Conservation (phyloP, 2,797 vertebrate species). For the Pseudopleuronectes americanus region DNA sequence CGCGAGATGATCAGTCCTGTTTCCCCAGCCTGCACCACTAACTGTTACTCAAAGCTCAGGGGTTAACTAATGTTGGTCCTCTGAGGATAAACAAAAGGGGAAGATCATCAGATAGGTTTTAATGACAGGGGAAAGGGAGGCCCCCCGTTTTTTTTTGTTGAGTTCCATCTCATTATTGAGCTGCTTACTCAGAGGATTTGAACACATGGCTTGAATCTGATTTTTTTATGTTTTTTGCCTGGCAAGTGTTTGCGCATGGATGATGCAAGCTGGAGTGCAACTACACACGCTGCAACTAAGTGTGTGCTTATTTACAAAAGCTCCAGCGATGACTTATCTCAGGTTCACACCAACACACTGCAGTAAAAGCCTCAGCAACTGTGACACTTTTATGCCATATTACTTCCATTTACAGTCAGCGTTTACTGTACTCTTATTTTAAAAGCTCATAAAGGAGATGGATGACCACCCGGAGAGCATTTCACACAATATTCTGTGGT, state of each 20-base stretch:
- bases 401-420: slow-evolving; percentile 66
- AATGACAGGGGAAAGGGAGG: slow-evolving; percentile 20
- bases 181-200: slow-evolving; percentile 51
- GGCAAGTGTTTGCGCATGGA: slow-evolving; percentile 51
- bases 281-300: slow-evolving; percentile 21
- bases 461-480: slow-evolving; percentile 45
- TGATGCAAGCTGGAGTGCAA: slow-evolving; percentile 51
- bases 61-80: slow-evolving; percentile 81
- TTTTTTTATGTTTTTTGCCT: slow-evolving; percentile 12
- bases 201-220: slow-evolving; percentile 62
- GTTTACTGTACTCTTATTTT: slow-evolving; percentile 62
- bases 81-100: slow-evolving; percentile 73
- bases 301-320: slow-evolving; percentile 56
- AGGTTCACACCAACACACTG: slow-evolving; percentile 48
- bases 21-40: slow-evolving; percentile 44
- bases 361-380: slow-evolving; percentile 59
- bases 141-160: background rate
- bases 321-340: slow-evolving; percentile 50
- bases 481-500: slow-evolving; percentile 43
- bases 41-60: slow-evolving; percentile 70
- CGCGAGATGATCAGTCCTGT: slow-evolving; percentile 61
- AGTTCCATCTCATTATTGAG: slow-evolving; percentile 29
- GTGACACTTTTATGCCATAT: slow-evolving; percentile 65
- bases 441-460: slow-evolving; percentile 66
- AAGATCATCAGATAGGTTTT: slow-evolving; percentile 55